Evolutionary conservation across 2,113 vertebrate species (phyloP).

Genomic region (Chaetodon trifascialis): DNA sequence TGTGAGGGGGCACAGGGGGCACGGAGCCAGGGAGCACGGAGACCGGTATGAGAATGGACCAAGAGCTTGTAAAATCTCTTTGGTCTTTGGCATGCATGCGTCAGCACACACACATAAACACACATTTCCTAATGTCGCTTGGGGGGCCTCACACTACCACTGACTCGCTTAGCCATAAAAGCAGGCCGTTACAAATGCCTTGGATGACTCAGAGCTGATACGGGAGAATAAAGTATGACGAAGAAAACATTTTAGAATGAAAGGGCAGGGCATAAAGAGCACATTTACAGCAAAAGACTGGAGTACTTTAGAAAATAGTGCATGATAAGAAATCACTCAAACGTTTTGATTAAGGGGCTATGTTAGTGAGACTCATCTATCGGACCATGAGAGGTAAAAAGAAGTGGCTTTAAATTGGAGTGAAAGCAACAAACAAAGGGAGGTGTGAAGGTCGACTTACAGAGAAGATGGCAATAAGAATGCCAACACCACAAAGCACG

Average conservation of each 20-base stretch:
- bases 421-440: slow-evolving; percentile 50
- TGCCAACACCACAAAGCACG: slow-evolving; percentile 95
- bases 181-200: slow-evolving; percentile 29
- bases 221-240: slow-evolving; percentile 50
- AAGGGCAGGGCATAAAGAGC: slow-evolving; percentile 50
- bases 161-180: slow-evolving; percentile 40
- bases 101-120: slow-evolving; percentile 53
- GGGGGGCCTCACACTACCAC: slow-evolving; percentile 41
- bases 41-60: slow-evolving; percentile 31
- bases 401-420: slow-evolving; percentile 15
- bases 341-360: slow-evolving; percentile 19
- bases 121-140: slow-evolving; percentile 31
- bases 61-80: slow-evolving; percentile 45
- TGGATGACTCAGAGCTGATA: slow-evolving; percentile 41
- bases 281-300: slow-evolving; percentile 43
- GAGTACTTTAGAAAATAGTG: slow-evolving; percentile 45
- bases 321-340: slow-evolving; percentile 52
- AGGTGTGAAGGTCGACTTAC: slow-evolving; percentile 86
- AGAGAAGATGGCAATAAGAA: slow-evolving; percentile 95
- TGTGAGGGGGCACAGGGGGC: slow-evolving; percentile 16
- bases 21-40: slow-evolving; percentile 29
- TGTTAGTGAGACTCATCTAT: slow-evolving; percentile 15
- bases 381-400: not conserved
- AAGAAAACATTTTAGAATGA: slow-evolving; percentile 44
- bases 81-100: slow-evolving; percentile 49